A percentile compares a stretch with the other conserved stretches of the same genome.
Evolutionary conservation across 2,113 vertebrate species (phyloP).

Genomic region (Hypocryptadius cinnamomeus): DNA sequence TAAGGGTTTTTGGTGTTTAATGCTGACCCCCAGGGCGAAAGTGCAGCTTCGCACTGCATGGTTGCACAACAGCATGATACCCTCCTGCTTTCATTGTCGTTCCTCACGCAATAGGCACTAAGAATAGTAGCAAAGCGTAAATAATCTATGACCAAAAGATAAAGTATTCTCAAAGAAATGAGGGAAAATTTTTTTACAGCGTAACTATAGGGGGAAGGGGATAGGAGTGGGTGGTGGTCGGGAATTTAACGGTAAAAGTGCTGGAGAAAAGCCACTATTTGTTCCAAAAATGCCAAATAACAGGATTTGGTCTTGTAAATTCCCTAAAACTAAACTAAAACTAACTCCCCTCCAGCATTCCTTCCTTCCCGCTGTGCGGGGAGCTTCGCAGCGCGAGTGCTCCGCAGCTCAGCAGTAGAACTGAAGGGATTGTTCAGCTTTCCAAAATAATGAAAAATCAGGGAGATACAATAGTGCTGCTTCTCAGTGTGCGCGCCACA

Average conservation of each 20-base stretch:
- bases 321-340: no score
- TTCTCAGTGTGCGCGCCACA: not conserved
- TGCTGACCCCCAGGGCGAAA: not conserved
- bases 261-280: not conserved
- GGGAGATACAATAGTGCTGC: not conserved
- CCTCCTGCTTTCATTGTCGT: not conserved
- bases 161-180: not conserved
- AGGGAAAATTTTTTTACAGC: not conserved
- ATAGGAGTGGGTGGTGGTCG: fast-evolving
- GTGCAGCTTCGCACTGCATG: not conserved
- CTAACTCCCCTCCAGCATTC: no score
- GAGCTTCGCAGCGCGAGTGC: fast-evolving
- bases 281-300: not conserved
- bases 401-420: not conserved
- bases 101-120: not conserved
- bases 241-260: not conserved
- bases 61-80: not conserved
- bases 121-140: not conserved
- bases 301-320: no score
- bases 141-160: not conserved
- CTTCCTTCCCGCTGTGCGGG: fast-evolving
- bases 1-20: not conserved
- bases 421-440: not conserved
- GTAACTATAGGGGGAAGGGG: fast-evolving
- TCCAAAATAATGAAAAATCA: not conserved